A percentile compares a stretch with the other conserved stretches of the same genome.
phyloP scores from a whole-genome alignment of 2,113 vertebrate species.

The Pomatorhinus ruficollis region DNA sequence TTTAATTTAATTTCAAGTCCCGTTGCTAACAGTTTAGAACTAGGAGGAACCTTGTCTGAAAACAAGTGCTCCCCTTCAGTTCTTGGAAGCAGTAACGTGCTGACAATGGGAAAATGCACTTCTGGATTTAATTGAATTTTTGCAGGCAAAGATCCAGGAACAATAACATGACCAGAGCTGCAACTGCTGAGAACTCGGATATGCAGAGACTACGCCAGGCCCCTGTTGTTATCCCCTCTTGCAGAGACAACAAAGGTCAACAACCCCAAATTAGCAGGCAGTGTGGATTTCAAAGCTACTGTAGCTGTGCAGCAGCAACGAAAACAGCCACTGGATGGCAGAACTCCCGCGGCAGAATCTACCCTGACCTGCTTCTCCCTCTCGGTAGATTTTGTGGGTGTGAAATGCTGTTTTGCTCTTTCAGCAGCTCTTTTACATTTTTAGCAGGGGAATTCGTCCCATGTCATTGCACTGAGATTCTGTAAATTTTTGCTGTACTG shows the following conservation, averaged over 20 bases:
- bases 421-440: not conserved
- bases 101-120: not conserved
- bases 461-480: not conserved
- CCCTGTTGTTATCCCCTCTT: not conserved
- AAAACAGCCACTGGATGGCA: not conserved
- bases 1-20: not conserved
- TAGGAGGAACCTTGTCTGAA: not conserved
- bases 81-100: not conserved
- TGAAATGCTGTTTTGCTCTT: not conserved
- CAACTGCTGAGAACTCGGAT: not conserved
- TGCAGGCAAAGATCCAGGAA: not conserved
- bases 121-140: not conserved
- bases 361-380: not conserved
- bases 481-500: not conserved
- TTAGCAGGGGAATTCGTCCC: not conserved
- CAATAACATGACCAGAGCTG: not conserved
- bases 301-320: not conserved
- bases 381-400: not conserved
- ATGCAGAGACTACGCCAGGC: not conserved
- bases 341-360: not conserved
- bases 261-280: not conserved
- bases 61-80: not conserved
- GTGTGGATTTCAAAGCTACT: not conserved
- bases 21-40: not conserved
- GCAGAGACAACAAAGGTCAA: not conserved